Conservation (phyloP, 2,113 vertebrate species). For the Mesocricetus auratus region DNA sequence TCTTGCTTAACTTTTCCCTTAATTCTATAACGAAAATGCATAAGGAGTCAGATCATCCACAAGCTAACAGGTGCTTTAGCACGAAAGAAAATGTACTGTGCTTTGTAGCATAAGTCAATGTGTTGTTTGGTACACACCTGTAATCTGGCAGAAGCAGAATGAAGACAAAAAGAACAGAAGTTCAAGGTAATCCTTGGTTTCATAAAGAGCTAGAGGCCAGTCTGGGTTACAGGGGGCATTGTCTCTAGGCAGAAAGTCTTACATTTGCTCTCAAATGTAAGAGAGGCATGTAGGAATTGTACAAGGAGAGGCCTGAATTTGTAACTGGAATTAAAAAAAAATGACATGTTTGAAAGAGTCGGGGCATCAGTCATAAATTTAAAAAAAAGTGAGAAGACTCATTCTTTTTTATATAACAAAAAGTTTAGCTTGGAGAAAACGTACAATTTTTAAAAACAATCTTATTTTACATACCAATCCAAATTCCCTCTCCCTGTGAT, state of each 20-base stretch:
- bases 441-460: background rate
- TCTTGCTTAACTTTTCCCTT: background rate
- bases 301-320: background rate
- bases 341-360: background rate
- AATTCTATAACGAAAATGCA: background rate
- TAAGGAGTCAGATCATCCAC: background rate
- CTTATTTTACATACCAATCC: no score
- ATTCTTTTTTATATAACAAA: background rate
- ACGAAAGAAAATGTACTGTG: background rate
- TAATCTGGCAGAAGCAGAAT: background rate
- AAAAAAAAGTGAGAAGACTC: background rate
- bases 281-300: background rate
- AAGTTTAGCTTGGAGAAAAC: background rate
- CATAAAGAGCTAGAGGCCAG: background rate
- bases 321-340: slow-evolving; percentile 20
- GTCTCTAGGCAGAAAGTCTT: background rate
- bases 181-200: background rate
- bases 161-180: background rate
- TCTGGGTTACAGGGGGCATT: background rate
- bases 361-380: background rate
- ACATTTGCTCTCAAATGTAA: background rate
- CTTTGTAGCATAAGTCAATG: background rate
- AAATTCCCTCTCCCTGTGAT: no score
- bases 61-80: background rate
- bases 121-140: background rate